phyloP scores from a whole-genome alignment of 2,888 invertebrate genomes.

The Asteroscopus sphinx region DNA sequence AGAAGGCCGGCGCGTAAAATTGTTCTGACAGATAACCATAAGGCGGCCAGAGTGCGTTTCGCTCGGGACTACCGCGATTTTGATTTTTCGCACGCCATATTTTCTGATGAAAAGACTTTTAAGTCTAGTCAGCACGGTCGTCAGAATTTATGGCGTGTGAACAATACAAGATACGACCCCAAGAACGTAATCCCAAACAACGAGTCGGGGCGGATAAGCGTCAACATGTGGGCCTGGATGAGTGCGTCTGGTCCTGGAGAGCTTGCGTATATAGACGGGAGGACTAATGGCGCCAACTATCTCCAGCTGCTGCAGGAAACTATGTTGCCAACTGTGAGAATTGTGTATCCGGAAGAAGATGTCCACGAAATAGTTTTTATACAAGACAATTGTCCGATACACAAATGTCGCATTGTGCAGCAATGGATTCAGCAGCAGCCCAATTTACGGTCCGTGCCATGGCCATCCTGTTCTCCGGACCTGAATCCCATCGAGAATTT shows the following conservation, averaged over 20 bases:
- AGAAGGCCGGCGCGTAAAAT: constrained; percentile 4
- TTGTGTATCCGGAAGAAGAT: constrained; percentile 32
- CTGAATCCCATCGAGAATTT: constrained; percentile 13
- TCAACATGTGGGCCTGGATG: not conserved
- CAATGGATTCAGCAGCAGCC: constrained; percentile 6
- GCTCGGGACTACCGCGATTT: constrained; percentile 40
- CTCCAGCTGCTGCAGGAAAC: constrained; percentile 12
- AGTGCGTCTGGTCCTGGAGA: not conserved
- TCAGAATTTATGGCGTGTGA: constrained; percentile 44
- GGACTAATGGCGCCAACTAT: too few species aligned
- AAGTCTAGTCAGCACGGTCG: constrained; percentile 33
- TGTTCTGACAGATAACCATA: constrained; percentile 17
- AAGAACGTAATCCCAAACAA: not conserved
- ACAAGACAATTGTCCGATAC: constrained; percentile 42
- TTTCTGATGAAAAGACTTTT: constrained; percentile 42
- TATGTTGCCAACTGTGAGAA: constrained; percentile 23
- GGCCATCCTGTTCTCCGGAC: constrained; percentile 13
- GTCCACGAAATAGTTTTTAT: constrained; percentile 27
- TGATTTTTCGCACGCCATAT: constrained; percentile 46
- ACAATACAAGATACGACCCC: constrained; percentile 26
- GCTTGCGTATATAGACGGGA: not conserved
- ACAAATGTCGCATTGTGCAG: not conserved
- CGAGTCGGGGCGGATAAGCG: not conserved
- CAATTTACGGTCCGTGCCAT: not conserved
- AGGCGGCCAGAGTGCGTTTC: constrained; percentile 37